A percentile compares a stretch with the other conserved stretches of the same genome.
These are phyloP conservation scores for Chrysochloris asiatica DNA, from an alignment of 2,113 vertebrate genomes.

Conservation along the genomic window DNA sequence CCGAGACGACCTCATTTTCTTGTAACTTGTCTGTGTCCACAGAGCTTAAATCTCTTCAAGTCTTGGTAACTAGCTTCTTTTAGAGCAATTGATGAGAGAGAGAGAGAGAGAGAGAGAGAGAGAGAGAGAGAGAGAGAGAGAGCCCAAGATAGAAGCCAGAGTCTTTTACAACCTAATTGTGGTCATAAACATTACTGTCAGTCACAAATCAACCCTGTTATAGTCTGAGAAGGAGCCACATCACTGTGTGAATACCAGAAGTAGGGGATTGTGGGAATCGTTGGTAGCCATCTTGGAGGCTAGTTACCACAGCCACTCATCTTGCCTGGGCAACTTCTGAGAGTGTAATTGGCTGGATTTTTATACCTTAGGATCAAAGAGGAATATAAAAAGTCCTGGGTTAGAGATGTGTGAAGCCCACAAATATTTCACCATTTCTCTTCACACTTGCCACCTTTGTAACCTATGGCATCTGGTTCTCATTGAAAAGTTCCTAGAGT, in stretches of 20 bases:
- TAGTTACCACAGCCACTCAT: accelerated
- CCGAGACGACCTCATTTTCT: background rate
- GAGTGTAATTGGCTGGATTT: background rate
- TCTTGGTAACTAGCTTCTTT: too few species aligned
- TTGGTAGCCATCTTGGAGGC: background rate
- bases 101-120: background rate
- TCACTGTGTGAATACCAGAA: background rate
- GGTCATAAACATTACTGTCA: background rate
- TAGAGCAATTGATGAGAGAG: too few species aligned
- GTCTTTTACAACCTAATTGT: background rate
- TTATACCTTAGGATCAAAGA: background rate
- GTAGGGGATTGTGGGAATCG: too few species aligned
- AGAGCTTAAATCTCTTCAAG: background rate
- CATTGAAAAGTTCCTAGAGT: background rate
- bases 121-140: background rate
- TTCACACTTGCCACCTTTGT: accelerated
- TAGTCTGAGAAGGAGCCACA: background rate
- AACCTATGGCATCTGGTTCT: background rate
- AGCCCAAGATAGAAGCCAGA: background rate
- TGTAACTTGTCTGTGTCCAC: background rate
- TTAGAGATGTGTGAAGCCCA: background rate
- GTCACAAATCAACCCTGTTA: background rate
- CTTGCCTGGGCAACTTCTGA: background rate
- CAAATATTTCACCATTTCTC: accelerated
- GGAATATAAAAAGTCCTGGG: background rate